phyloP scores from a whole-genome alignment of 1,140 invertebrate genomes.

The Lordiphosa clarofinis region DNA sequence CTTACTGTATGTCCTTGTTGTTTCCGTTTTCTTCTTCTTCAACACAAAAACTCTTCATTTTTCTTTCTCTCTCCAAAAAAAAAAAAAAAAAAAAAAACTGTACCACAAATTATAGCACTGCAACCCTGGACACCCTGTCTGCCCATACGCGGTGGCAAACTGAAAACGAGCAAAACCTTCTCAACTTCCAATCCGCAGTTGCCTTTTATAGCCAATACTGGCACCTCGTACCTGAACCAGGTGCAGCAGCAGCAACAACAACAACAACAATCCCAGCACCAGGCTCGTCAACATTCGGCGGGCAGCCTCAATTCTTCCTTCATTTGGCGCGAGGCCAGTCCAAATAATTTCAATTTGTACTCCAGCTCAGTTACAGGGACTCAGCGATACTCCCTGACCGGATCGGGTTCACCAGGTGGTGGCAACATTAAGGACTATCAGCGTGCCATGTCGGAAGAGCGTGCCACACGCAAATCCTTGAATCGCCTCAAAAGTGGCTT shows the following conservation, averaged over 20 bases:
- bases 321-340: conserved; percentile 79
- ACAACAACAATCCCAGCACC: conserved; percentile 37
- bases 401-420: conserved; percentile 13
- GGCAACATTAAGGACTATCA: conserved; percentile 59
- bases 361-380: conserved; percentile 67
- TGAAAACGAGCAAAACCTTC: conserved; percentile 79
- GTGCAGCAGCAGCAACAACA: conserved; percentile 26
- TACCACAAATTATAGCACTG: conserved; percentile 60
- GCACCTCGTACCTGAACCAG: conserved; percentile 36
- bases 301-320: conserved; percentile 78
- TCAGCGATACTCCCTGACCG: conserved; percentile 56
- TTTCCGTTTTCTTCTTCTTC: conserved; percentile 57
- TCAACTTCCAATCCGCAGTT: conserved; percentile 79
- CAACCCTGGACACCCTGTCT: conserved; percentile 79
- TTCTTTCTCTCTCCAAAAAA: conserved; percentile 70
- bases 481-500: conserved; percentile 78
- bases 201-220: conserved; percentile 62
- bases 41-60: conserved; percentile 60
- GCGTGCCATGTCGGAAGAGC: conserved; percentile 73
- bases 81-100: conserved; percentile 28
- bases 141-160: conserved; percentile 78
- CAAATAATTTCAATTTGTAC: conserved; percentile 79
- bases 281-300: conserved; percentile 57
- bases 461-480: conserved; percentile 64
- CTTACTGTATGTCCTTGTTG: conserved; percentile 50